Evolutionary conservation across 1,140 invertebrate species (phyloP).

Genomic region (Caligus rogercresseyi): DNA sequence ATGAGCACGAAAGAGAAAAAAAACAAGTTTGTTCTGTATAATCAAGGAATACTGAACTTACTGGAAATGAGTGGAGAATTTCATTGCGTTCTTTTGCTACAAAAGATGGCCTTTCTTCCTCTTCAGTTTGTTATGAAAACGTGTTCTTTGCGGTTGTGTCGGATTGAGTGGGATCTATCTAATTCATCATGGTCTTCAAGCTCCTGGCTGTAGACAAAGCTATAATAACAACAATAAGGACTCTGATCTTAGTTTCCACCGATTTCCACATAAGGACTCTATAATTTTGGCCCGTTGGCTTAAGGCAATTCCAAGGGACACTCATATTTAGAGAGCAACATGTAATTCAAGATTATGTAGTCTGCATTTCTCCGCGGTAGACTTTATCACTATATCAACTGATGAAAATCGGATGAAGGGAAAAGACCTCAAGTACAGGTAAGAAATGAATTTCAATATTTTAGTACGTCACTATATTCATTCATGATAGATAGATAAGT

Average conservation of each 20-base stretch:
- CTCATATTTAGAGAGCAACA: neutral
- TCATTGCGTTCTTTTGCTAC: neutral
- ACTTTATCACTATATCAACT: neutral
- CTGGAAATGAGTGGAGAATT: neutral
- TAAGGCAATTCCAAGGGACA: neutral
- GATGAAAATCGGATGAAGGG: neutral
- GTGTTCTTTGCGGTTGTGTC: neutral
- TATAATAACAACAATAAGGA: neutral
- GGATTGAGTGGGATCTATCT: no score
- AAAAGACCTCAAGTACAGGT: neutral
- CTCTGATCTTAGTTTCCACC: neutral
- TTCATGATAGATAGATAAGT: no score
- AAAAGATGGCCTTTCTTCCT: neutral
- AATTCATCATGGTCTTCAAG: neutral
- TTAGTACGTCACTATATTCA: no score
- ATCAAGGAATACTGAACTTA: no score
- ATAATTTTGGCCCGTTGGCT: neutral
- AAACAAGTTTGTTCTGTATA: no score
- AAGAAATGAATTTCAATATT: no score
- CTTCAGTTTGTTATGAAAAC: neutral
- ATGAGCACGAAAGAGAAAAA: no score
- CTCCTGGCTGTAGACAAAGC: neutral
- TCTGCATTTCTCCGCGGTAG: neutral
- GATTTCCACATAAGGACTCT: neutral
- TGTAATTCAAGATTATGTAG: neutral